Evolutionary conservation across 2,888 invertebrate species (phyloP).

Genomic region (Dexiosoma caninum): DNA sequence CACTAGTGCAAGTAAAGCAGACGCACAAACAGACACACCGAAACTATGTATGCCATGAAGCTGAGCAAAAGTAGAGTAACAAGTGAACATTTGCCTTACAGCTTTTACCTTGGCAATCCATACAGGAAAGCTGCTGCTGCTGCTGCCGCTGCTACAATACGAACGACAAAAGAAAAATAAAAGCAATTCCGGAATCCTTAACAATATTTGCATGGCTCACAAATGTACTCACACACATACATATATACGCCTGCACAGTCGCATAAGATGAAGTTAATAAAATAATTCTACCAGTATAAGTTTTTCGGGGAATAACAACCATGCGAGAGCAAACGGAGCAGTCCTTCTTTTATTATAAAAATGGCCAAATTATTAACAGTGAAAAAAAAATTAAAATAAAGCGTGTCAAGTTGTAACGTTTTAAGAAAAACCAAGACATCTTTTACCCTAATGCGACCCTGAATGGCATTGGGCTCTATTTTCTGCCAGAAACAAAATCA

Average conservation of each 20-base stretch:
- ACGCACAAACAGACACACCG: not conserved
- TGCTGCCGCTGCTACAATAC: not conserved
- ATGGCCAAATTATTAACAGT: too few relatives aligned
- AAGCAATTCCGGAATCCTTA: constrained; percentile 27
- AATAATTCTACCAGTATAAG: constrained; percentile 8
- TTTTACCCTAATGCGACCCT: too few relatives aligned
- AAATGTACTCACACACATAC: not conserved
- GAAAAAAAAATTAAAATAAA: too few relatives aligned
- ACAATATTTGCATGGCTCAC: constrained; percentile 51
- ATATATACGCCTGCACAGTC: not conserved
- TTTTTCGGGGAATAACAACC: not conserved
- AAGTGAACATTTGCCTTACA: constrained; percentile 51
- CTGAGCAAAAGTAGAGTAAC: constrained; percentile 48
- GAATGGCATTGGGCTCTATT: too few relatives aligned
- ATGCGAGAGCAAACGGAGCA: not conserved
- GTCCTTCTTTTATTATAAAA: too few relatives aligned
- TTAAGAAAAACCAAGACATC: too few relatives aligned
- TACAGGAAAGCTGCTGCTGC: not conserved
- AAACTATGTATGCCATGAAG: not conserved
- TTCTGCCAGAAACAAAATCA: too few relatives aligned
- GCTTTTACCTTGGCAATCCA: not conserved
- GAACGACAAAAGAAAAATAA: constrained; percentile 8
- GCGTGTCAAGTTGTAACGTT: too few relatives aligned
- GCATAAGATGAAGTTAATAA: constrained; percentile 31
- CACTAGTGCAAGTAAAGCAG: not conserved